Evolutionary conservation across 1,140 invertebrate genomes (phyloP), one percentile per base, ranked within the genome.

Genomic region (Hirudo medicinalis): DNA sequence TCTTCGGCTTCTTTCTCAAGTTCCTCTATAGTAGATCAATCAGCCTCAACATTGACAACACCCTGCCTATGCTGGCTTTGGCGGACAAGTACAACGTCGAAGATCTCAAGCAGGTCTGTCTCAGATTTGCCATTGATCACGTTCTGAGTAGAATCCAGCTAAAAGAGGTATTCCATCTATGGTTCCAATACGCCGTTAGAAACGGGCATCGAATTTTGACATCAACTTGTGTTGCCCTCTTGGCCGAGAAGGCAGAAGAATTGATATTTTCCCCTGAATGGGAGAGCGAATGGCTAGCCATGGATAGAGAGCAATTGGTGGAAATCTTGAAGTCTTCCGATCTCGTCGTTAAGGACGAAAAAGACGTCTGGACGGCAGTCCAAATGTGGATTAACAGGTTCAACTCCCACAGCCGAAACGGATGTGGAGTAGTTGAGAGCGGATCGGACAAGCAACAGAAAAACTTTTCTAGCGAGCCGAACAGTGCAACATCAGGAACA

Each of bases 1-100:
- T 93, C 32, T 96, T 96, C 83, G 89, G 88, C 72, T 87, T 90
- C 79, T 94, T 96, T 83, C 83, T 96, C 17, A 87, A 88, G 82
- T 96, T 95, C 82, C 89, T 96, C 79, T 96, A 96, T 82, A 93
- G 92, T 2, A 92, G 93, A 22, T 87, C 90, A 80, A 90, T 95
- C 75, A 85, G 88, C 76, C 89, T 95, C 74, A 91, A 88, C 49
- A 86, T 92, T 76, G 84, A 86, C 54, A 89, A 88, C 71, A 91
- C 92, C 27, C 85, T 94, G 80, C 89, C 92, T 17, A 87, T 95
- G 74, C 82, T 95, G 40, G 89, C 88, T 8, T 81, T 96, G 53
- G 91, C 91, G 36, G 92, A 96, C 80, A 96, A 96, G 82, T 96
- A 96, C 81, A 93, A 94, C 83, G 90, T 95, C 8, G 89, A 88